Percentiles rank a stretch among this genome's conserved stretches.
These are phyloP conservation scores for Smittia aterrima DNA, from an alignment of 2,888 invertebrate genomes.

Conservation along the genomic window DNA sequence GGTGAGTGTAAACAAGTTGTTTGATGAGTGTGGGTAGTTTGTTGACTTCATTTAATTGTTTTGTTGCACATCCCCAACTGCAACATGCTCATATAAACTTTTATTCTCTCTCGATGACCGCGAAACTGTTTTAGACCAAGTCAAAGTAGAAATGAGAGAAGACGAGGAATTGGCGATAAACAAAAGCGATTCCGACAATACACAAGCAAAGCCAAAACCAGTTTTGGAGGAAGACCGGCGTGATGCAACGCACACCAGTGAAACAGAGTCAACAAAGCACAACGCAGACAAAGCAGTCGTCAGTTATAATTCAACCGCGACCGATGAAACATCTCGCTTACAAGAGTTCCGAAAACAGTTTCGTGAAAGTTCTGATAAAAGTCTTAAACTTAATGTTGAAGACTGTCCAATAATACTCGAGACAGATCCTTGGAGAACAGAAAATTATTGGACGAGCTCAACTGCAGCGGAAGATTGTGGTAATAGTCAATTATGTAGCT, in stretches of 20 bases:
- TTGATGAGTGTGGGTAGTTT: no score
- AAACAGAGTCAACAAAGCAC: not conserved
- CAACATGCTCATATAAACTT: no score
- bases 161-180: not conserved
- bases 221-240: slow-evolving; percentile 28
- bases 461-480: not conserved
- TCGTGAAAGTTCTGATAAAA: not conserved
- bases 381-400: not conserved
- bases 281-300: not conserved
- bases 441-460: not conserved
- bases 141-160: not conserved
- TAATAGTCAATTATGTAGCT: not conserved
- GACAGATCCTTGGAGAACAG: not conserved
- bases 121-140: no score
- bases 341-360: not conserved
- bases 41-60: no score
- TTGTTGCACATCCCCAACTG: no score
- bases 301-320: slow-evolving; percentile 27
- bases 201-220: slow-evolving; percentile 23
- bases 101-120: no score
- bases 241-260: slow-evolving; percentile 26
- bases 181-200: not conserved
- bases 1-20: no score
- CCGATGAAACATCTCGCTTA: not conserved
- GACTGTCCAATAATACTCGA: not conserved